Percentiles rank a stretch among this genome's conserved stretches.
These are phyloP conservation scores for Montipora efflorescens DNA, from an alignment of 64 coral and sea anemone species.

Conservation along the genomic window DNA sequence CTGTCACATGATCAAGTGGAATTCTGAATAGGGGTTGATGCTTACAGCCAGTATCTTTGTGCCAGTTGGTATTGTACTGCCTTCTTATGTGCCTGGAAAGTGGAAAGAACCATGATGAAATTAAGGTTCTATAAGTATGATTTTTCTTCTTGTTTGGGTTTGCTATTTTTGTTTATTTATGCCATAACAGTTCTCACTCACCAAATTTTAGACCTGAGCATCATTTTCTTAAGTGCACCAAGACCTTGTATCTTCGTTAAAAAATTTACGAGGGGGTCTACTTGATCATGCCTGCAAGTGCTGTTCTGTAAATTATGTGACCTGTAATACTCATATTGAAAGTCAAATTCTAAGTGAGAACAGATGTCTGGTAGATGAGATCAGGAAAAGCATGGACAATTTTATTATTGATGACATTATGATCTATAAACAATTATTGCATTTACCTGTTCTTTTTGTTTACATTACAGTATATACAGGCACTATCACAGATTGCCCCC, in stretches of 20 bases:
- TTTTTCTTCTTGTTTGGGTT: background rate
- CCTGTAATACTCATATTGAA: background rate
- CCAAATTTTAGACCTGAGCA: conserved; percentile 20
- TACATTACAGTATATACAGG: conserved; percentile 65
- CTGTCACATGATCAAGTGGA: conserved; percentile 10
- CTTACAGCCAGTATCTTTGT: background rate
- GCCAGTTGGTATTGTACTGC: background rate
- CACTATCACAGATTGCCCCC: conserved; percentile 29
- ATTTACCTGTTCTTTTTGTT: conserved; percentile 7
- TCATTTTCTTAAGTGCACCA: conserved; percentile 3
- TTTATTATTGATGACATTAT: background rate
- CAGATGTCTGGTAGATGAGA: background rate
- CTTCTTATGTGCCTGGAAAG: background rate
- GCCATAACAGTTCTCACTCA: conserved; percentile 11
- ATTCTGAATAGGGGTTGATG: background rate
- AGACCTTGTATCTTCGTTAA: background rate
- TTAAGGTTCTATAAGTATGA: background rate
- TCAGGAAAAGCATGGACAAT: conserved; percentile 4
- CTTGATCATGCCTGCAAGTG: background rate
- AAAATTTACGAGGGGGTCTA: background rate
- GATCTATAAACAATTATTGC: background rate
- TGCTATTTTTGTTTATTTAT: conserved; percentile 1
- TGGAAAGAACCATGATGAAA: background rate
- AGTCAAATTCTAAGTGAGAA: background rate
- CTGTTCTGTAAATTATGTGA: background rate